These are phyloP conservation scores for Drosophila meridiana DNA, from an alignment of 2,888 invertebrate genomes.

Conservation along the genomic window DNA sequence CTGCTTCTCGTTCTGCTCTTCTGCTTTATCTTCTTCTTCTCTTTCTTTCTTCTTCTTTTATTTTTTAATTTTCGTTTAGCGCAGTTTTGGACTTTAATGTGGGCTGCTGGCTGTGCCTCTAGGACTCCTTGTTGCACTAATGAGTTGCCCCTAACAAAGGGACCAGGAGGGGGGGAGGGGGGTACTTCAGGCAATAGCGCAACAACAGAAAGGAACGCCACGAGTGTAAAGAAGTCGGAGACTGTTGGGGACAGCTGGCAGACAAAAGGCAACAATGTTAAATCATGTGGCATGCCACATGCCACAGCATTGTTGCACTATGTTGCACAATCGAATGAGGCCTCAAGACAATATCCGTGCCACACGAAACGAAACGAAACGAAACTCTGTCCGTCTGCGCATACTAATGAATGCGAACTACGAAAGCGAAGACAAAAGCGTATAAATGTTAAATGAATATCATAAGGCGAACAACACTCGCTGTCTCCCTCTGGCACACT, in stretches of 20 bases:
- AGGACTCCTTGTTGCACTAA: slow-evolving; percentile 24
- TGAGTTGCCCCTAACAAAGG: slow-evolving; percentile 28
- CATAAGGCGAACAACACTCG: neutral
- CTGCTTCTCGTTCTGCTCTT: neutral
- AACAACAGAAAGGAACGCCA: slow-evolving; percentile 5
- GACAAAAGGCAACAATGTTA: slow-evolving; percentile 40
- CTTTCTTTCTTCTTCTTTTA: neutral
- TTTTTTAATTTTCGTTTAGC: slow-evolving; percentile 53
- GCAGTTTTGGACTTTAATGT: slow-evolving; percentile 28
- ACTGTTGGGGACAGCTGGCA: slow-evolving; percentile 6
- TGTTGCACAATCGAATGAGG: slow-evolving; percentile 55
- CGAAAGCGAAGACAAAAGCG: slow-evolving; percentile 5
- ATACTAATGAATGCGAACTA: slow-evolving; percentile 46
- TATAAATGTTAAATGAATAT: slow-evolving; percentile 26
- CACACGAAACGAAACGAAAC: slow-evolving; percentile 7
- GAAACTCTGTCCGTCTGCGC: slow-evolving; percentile 27
- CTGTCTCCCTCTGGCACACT: neutral
- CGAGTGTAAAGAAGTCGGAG: neutral
- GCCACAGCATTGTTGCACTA: slow-evolving; percentile 47
- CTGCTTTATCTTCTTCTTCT: neutral
- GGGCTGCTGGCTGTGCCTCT: neutral
- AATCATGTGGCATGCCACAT: slow-evolving; percentile 46
- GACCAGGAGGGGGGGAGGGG: too few species aligned
- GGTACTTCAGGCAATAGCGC: slow-evolving; percentile 6
- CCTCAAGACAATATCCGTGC: slow-evolving; percentile 54